phyloP scores from a whole-genome alignment of 2,888 invertebrate genomes.

The Emesis furor region DNA sequence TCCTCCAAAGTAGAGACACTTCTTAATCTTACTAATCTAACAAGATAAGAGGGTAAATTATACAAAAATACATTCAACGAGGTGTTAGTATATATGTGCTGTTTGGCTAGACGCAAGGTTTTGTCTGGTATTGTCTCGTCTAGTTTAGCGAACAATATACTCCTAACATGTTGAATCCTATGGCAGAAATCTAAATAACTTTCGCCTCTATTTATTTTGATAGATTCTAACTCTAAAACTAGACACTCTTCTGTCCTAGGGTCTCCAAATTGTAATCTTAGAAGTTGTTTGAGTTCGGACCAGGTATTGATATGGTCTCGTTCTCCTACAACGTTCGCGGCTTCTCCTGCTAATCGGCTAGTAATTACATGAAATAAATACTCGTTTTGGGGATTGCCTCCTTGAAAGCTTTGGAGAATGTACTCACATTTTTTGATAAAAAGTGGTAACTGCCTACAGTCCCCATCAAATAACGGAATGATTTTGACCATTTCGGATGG shows the following conservation, averaged over 20 bases:
- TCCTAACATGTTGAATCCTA: constrained; percentile 55
- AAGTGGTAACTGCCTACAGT: constrained; percentile 24
- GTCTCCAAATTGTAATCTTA: constrained; percentile 52
- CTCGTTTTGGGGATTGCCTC: constrained; percentile 36
- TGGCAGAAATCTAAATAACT: constrained; percentile 61
- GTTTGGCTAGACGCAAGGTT: constrained; percentile 21
- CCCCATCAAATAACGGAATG: constrained; percentile 33
- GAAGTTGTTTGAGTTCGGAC: constrained; percentile 44
- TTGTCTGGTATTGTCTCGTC: constrained; percentile 21
- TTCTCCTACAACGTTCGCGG: constrained; percentile 55
- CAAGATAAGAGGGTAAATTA: constrained; percentile 42
- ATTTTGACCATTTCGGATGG: constrained; percentile 33
- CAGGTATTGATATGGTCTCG: constrained; percentile 45
- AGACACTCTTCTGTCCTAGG: constrained; percentile 57
- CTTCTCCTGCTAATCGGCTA: constrained; percentile 51
- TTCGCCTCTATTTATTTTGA: constrained; percentile 50
- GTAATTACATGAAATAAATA: constrained; percentile 59
- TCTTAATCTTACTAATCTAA: constrained; percentile 47
- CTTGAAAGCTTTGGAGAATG: constrained; percentile 29
- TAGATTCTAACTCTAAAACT: constrained; percentile 45
- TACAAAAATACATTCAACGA: constrained; percentile 55
- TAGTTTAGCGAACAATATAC: constrained; percentile 52
- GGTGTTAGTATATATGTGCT: constrained; percentile 43
- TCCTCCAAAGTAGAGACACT: constrained; percentile 46
- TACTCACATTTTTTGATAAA: constrained; percentile 55